phyloP scores from a whole-genome alignment of 2,797 vertebrate genomes.

The Loriculus beryllinus region DNA sequence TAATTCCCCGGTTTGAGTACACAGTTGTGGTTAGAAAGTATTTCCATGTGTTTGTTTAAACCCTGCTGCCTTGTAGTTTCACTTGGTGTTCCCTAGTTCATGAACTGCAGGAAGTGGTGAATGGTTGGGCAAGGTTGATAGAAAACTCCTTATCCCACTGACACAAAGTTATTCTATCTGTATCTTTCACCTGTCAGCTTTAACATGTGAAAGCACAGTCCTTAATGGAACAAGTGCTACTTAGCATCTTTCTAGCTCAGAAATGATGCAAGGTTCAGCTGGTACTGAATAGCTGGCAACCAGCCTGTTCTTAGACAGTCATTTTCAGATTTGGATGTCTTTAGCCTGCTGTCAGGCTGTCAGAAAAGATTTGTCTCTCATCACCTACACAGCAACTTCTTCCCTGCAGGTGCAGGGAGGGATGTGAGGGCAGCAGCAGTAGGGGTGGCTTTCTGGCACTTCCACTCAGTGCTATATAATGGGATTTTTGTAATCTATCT shows the following conservation, averaged over 20 bases:
- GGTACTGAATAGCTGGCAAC: background rate
- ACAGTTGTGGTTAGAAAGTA: background rate
- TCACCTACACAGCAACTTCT: background rate
- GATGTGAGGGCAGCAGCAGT: background rate
- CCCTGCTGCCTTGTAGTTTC: background rate
- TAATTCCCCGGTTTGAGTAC: background rate
- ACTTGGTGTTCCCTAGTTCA: background rate
- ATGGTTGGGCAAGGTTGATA: background rate
- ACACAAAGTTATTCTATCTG: background rate
- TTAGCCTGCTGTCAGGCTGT: background rate
- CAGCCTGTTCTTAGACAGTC: background rate
- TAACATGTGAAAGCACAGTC: background rate
- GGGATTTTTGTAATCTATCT: background rate
- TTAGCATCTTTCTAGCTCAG: background rate
- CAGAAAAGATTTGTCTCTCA: background rate
- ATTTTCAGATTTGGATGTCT: background rate
- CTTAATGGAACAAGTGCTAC: background rate
- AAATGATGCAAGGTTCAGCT: background rate
- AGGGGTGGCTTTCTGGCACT: background rate
- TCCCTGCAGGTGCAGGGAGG: background rate
- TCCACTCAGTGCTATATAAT: rapidly evolving
- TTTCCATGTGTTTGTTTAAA: background rate
- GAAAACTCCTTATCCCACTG: background rate
- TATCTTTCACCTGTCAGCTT: background rate
- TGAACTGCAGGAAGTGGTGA: background rate